Percentiles rank a stretch among this genome's conserved stretches.
These are phyloP conservation scores for Ochropacha duplaris DNA, from an alignment of 2,888 invertebrate genomes.

Conservation along the genomic window DNA sequence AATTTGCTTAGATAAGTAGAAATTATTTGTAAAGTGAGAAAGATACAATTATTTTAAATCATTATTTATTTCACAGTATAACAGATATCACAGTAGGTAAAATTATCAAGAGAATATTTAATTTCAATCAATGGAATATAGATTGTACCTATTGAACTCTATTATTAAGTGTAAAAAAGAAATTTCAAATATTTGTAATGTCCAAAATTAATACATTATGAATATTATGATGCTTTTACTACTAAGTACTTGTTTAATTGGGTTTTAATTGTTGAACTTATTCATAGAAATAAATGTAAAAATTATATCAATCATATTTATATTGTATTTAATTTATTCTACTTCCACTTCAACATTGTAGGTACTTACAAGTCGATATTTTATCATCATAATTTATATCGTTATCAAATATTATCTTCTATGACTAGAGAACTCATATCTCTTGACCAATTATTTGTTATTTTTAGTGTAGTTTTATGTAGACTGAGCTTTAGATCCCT, in stretches of 20 bases:
- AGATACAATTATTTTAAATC: too few species aligned
- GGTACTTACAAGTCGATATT: too few species aligned
- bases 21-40: too few species aligned
- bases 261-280: background rate
- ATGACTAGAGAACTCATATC: conserved; percentile 62
- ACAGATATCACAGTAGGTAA: too few species aligned
- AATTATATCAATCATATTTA: background rate
- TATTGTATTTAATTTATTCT: background rate
- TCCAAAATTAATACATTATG: too few species aligned
- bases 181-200: too few species aligned
- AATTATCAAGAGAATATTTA: too few species aligned
- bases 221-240: background rate
- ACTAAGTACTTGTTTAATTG: background rate
- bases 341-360: background rate
- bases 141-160: too few species aligned
- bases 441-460: conserved; percentile 46
- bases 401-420: conserved; percentile 42
- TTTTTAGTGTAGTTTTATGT: conserved; percentile 63
- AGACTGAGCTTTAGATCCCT: conserved; percentile 84
- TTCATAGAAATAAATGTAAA: background rate
- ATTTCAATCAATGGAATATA: too few species aligned
- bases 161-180: too few species aligned
- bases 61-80: too few species aligned
- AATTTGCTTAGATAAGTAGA: too few species aligned
- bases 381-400: background rate